phyloP scores from a whole-genome alignment of 2,888 invertebrate genomes.

The Hesperia comma region DNA sequence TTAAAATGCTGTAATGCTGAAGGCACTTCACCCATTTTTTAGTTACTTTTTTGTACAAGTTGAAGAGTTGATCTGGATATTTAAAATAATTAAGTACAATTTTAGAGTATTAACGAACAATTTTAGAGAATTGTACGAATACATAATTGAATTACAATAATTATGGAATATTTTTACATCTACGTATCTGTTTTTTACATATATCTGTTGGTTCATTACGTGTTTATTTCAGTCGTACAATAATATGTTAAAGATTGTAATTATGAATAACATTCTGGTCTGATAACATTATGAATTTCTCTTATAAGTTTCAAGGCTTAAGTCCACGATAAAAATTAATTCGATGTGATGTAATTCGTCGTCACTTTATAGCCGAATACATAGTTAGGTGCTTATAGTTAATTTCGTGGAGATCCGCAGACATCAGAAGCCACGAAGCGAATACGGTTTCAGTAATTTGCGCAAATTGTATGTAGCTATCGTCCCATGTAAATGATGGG shows the following conservation, averaged over 20 bases:
- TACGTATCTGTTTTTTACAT: too few relatives aligned
- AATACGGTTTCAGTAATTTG: slow-evolving; percentile 58
- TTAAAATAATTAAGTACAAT: too few relatives aligned
- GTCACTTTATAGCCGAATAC: neutral
- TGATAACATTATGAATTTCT: too few relatives aligned
- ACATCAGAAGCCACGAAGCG: slow-evolving; percentile 59
- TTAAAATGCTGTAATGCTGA: neutral
- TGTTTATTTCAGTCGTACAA: too few relatives aligned
- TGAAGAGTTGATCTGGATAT: neutral
- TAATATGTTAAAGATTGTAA: too few relatives aligned
- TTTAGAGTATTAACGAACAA: neutral
- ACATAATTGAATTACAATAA: neutral
- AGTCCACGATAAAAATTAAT: neutral
- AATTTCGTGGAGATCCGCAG: slow-evolving; percentile 37
- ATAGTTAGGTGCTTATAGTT: neutral
- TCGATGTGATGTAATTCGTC: neutral
- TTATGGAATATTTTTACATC: too few relatives aligned
- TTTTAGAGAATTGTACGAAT: neutral
- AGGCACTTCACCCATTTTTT: neutral
- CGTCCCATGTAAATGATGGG: slow-evolving; percentile 78
- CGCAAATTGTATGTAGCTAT: slow-evolving; percentile 68
- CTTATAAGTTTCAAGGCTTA: too few relatives aligned
- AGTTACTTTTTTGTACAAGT: neutral
- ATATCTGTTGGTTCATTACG: too few relatives aligned
- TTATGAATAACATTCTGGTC: too few relatives aligned